Conservation (phyloP, 2,888 invertebrate species). For the Coelinius sp. region DNA sequence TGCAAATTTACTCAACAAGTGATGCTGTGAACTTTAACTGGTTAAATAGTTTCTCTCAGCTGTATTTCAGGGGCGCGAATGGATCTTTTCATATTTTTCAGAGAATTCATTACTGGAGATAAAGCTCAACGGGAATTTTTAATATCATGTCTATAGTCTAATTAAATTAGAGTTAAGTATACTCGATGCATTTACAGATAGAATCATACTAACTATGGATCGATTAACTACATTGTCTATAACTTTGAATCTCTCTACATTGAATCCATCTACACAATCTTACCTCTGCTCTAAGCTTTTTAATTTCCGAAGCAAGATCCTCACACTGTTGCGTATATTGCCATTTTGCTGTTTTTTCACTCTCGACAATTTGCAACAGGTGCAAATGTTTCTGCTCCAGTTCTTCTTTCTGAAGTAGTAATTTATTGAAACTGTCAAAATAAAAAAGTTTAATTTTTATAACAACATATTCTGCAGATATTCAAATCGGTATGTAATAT, state of each 20-base stretch:
- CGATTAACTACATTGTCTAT: too few relatives aligned
- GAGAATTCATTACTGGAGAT: too few relatives aligned
- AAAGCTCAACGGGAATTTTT: too few relatives aligned
- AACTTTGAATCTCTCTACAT: too few relatives aligned
- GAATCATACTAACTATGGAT: too few relatives aligned
- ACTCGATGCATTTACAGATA: too few relatives aligned
- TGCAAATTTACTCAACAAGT: slow-evolving; percentile 33
- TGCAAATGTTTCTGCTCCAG: slow-evolving; percentile 93
- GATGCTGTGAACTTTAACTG: slow-evolving; percentile 28
- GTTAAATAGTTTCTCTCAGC: not conserved
- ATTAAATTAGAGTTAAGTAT: too few relatives aligned
- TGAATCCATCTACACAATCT: not conserved
- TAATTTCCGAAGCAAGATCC: slow-evolving; percentile 89
- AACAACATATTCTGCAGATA: too few relatives aligned
- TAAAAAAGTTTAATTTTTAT: not conserved
- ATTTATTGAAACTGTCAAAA: slow-evolving; percentile 84
- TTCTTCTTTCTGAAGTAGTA: slow-evolving; percentile 90
- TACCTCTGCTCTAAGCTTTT: slow-evolving; percentile 90
- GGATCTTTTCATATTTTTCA: too few relatives aligned
- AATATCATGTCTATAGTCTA: too few relatives aligned
- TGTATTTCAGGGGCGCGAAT: too few relatives aligned
- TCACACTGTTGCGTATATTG: slow-evolving; percentile 94
- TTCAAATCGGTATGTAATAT: too few relatives aligned
- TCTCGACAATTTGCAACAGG: slow-evolving; percentile 89
- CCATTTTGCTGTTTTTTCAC: slow-evolving; percentile 93